Evolutionary conservation across 2,888 invertebrate species (phyloP).

Genomic region (Coremacera marginata): DNA sequence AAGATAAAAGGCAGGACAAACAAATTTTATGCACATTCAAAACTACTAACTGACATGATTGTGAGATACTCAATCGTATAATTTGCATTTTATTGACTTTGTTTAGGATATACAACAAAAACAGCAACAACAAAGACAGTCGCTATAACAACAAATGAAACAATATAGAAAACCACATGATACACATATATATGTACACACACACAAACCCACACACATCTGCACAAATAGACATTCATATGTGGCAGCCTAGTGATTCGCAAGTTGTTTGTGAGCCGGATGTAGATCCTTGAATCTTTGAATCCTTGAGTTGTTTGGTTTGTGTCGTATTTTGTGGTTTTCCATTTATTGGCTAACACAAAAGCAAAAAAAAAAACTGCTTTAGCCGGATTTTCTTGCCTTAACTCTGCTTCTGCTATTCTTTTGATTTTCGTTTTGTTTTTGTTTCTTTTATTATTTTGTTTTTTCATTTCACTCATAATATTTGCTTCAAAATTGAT

Average conservation of each 20-base stretch:
- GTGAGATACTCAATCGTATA: slow-evolving; percentile 32
- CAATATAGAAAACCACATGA: background rate
- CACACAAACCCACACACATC: background rate
- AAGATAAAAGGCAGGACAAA: background rate
- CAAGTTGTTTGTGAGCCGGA: background rate
- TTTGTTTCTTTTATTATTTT: background rate
- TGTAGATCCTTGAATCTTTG: background rate
- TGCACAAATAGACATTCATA: background rate
- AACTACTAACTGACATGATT: slow-evolving; percentile 25
- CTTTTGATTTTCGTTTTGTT: background rate
- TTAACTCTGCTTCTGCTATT: background rate
- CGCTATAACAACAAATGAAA: slow-evolving; percentile 13
- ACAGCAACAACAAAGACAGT: slow-evolving; percentile 1
- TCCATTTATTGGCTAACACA: background rate
- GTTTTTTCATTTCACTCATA: background rate
- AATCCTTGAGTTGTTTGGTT: background rate
- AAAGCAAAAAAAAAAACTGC: background rate
- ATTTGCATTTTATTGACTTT: slow-evolving; percentile 36
- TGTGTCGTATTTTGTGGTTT: slow-evolving; percentile 20
- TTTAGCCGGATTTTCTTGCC: background rate
- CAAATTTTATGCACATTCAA: slow-evolving; percentile 21
- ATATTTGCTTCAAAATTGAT: slow-evolving; percentile 1
- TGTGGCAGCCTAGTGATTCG: background rate
- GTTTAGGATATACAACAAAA: slow-evolving; percentile 13
- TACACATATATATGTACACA: background rate